Base-by-base conservation (phyloP, 2,888 invertebrate genomes). In the Cataglyphis altisquamis region DNA sequence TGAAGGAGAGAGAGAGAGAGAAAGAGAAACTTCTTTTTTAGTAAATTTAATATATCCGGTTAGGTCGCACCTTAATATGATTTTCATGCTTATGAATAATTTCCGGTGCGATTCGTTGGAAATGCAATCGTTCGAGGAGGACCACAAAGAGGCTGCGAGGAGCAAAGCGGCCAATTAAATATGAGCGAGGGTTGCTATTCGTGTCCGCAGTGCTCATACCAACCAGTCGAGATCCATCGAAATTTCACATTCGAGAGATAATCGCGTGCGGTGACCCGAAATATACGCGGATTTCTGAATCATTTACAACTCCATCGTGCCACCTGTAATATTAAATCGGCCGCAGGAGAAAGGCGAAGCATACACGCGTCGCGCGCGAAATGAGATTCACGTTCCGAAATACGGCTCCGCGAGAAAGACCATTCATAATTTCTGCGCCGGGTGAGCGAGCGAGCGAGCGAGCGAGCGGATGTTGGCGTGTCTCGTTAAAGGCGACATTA, bases 31-130 rank as follows among this genome's bases (percentile, higher is more conserved):
- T 15, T 9, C 25, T 48, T 70, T 57, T 80, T 60, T 29, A 62
- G 36, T 25, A 48, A 60, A 62, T 80, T 68, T 45, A 32, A 80
- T 60, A 32, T 60, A 45, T 1, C 18, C 5, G 64, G 29, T 10
- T 10, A 36, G 9, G 48, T 55, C 21, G 32, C 21, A n/a, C 25
- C 39, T 41, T 60, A 62, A 60, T 64, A 60, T 41, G 82, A 81
- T 82, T 82, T 81, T 74, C 82, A 67, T 80, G 78, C 78, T 84
- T 67, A 67, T 88, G 90, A 90, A 89, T 89, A 90, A 90, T 90
- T 85, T 82, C 55, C 64, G n/a, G 70, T 29, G 66, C 21, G 32
- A 66, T 15, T 52, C 66, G 32, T 36, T n/a, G 72, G 52, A 67
- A 84, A 64, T 52, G 63, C 48, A 12, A 45, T 9, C 18, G 21